Base-by-base conservation (phyloP, 1,140 invertebrate genomes). In the Pseudomyrmex flavicornis region DNA sequence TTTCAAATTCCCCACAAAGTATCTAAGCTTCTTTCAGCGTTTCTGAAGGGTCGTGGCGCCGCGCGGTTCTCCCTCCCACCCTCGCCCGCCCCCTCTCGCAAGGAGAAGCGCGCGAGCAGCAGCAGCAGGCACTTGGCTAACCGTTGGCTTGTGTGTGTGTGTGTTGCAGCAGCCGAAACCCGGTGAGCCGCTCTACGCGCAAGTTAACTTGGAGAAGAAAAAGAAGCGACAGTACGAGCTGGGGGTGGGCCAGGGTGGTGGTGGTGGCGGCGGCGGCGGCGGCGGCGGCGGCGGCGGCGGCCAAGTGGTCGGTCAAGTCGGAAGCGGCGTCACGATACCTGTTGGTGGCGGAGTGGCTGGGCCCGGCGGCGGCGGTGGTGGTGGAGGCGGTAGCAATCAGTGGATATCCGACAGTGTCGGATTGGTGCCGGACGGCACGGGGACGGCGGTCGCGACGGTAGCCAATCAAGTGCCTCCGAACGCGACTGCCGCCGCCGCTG, bases 141-240 rank as follows among this genome's bases (percentile, higher is more conserved):
- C 91, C 91, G 93, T 93, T 93, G 93, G 87, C 92, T 93, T 92
- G 91, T 93, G 92, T 90, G 91, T 94, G 91, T 95, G 91, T 94
- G 91, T 95, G 93, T 95, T 95, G 91, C 93, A 95, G 94, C 95
- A 95, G 94, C 93, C 95, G 88, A 95, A 95, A 94, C 95, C 95
- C 86, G 95, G 95, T 89, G 97, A 97, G 94, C 97, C 97, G 87
- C 95, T 97, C 58, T 97, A 97, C 94, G 97, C 97, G 92, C 96
- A 97, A 95, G 97, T 97, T 87, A 97, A 97, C 92, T 95, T 97
- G 93, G 96, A 97, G 92, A 97, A 97, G 94, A 97, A 97, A 93
- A 96, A 96, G 90, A 96, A 96, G 92, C 95, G 96, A 79, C 96
- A 96, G 90, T 95, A 94, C 90, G 95, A 95, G 90, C 92, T 94